These are phyloP conservation scores for Alces alces DNA, from an alignment of 2,113 vertebrate species.

Conservation along the genomic window DNA sequence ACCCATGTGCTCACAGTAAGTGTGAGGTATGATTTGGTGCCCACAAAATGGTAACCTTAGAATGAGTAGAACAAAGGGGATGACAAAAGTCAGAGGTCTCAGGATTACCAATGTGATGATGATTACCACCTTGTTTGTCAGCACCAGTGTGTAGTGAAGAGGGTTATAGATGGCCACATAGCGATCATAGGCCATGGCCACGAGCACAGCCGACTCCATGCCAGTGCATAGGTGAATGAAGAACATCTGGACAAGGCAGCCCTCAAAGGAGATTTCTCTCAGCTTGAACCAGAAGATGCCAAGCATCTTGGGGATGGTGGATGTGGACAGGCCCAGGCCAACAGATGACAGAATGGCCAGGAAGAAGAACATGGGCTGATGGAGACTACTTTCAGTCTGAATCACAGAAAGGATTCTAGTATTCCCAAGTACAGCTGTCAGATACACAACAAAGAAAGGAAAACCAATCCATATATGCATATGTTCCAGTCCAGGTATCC, in stretches of 20 bases:
- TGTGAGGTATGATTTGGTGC: not conserved
- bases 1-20: conserved; percentile 49
- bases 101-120: not conserved
- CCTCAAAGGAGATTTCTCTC: conserved; percentile 13
- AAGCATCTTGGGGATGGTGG: conserved; percentile 27
- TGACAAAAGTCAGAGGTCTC: not conserved
- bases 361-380: conserved; percentile 53
- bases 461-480: conserved; percentile 44
- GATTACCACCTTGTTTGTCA: not conserved
- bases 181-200: conserved; percentile 46
- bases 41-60: conserved; percentile 11
- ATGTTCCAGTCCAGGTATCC: conserved; percentile 44
- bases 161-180: conserved; percentile 50
- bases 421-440: conserved; percentile 42
- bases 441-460: conserved; percentile 50
- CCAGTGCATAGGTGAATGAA: not conserved
- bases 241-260: not conserved
- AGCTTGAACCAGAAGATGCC: conserved; percentile 39
- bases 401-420: conserved; percentile 38
- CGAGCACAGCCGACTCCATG: not conserved
- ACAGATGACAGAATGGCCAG: conserved; percentile 14
- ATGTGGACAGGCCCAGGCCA: conserved; percentile 5
- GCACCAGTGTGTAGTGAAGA: not conserved
- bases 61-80: not conserved
- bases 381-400: not conserved